phyloP scores from a whole-genome alignment of 2,888 invertebrate species.

The Conistra vaccinii region DNA sequence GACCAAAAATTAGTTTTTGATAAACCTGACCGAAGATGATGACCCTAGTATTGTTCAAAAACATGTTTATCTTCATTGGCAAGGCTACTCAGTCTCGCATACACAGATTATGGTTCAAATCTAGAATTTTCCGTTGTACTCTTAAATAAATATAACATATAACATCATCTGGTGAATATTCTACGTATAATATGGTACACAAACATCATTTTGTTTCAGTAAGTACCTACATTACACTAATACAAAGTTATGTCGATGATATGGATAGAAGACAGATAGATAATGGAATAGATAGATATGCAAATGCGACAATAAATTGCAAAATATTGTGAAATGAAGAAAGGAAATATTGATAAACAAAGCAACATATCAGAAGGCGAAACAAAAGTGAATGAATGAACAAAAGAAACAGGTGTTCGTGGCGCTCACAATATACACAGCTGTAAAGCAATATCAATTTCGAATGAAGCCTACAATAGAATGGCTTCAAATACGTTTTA shows the following conservation, averaged over 20 bases:
- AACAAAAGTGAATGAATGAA: slow-evolving; percentile 24
- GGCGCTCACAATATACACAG: not conserved
- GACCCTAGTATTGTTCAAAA: slow-evolving; percentile 57
- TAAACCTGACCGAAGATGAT: slow-evolving; percentile 56
- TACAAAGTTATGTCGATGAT: not conserved
- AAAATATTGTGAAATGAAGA: slow-evolving; percentile 30
- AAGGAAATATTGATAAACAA: slow-evolving; percentile 29
- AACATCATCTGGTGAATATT: not conserved
- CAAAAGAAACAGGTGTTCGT: slow-evolving; percentile 21
- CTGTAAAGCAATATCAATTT: slow-evolving; percentile 11
- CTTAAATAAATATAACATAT: slow-evolving; percentile 13
- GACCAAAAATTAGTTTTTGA: slow-evolving; percentile 31
- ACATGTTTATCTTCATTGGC: slow-evolving; percentile 58
- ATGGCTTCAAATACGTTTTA: not conserved
- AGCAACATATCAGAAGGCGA: slow-evolving; percentile 3
- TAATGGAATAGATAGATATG: slow-evolving; percentile 21
- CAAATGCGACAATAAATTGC: slow-evolving; percentile 21
- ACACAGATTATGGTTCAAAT: slow-evolving; percentile 41
- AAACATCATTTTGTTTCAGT: slow-evolving; percentile 14
- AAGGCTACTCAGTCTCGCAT: slow-evolving; percentile 46
- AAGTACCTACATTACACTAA: not conserved
- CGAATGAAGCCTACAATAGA: not conserved
- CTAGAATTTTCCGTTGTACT: slow-evolving; percentile 46
- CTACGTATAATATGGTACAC: not conserved
- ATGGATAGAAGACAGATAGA: slow-evolving; percentile 4